A percentile compares a stretch with the other conserved stretches of the same genome.
phyloP scores from a whole-genome alignment of 2,797 vertebrate species.

The Gastrophryne carolinensis region DNA sequence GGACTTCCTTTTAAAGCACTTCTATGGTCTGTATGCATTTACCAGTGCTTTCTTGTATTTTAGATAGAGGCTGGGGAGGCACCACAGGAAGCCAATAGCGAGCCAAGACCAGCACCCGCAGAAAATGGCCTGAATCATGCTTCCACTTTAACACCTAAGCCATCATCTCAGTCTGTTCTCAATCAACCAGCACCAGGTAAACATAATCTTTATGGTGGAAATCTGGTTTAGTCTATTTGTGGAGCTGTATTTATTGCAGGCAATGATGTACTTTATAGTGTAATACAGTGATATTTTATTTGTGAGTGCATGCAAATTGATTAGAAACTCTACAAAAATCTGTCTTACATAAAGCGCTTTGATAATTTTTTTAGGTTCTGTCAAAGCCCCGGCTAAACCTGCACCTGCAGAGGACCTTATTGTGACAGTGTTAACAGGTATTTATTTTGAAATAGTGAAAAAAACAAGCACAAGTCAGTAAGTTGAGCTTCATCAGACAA shows the following conservation, averaged over 20 bases:
- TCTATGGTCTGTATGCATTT: too few relatives aligned
- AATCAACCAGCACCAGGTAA: conserved; percentile 87
- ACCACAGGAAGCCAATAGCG: conserved; percentile 78
- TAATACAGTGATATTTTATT: not conserved
- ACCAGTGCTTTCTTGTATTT: conserved; percentile 23
- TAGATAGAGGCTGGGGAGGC: conserved; percentile 84
- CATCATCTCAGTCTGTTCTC: conserved; percentile 78
- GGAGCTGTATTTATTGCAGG: too few relatives aligned
- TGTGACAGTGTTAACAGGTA: conserved; percentile 92
- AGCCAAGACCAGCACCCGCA: conserved; percentile 77
- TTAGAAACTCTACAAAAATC: too few relatives aligned
- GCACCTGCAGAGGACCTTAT: conserved; percentile 81
- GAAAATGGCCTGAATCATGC: conserved; percentile 89
- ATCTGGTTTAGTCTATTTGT: too few relatives aligned
- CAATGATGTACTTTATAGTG: too few relatives aligned
- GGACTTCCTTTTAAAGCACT: too few relatives aligned
- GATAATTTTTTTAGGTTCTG: conserved; percentile 76
- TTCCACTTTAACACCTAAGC: conserved; percentile 80
- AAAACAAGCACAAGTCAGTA: too few relatives aligned
- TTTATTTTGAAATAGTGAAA: too few relatives aligned
- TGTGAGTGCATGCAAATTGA: too few relatives aligned
- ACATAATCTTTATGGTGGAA: too few relatives aligned
- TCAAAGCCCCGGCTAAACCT: conserved; percentile 85
- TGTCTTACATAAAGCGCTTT: too few relatives aligned
- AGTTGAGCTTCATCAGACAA: too few relatives aligned